These are phyloP conservation scores for Brachyhypopomus occidentalis DNA, from an alignment of 2,113 vertebrate species.

Conservation along the genomic window DNA sequence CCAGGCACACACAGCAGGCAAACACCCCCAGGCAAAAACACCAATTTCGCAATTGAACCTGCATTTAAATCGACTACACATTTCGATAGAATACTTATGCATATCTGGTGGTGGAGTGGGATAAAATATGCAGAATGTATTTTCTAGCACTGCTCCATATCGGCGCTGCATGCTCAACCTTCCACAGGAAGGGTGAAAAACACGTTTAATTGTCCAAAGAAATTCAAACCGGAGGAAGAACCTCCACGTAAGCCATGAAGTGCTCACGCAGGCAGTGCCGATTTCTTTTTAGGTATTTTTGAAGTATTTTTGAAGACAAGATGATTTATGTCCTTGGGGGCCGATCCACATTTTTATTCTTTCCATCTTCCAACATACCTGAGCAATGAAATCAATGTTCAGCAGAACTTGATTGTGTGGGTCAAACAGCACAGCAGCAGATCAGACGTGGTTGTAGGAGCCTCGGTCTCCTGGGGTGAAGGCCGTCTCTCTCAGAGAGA, in stretches of 20 bases:
- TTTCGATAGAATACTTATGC: not conserved
- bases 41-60: not conserved
- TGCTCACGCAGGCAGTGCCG: not conserved
- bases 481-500: constrained; percentile 7
- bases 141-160: too few species aligned
- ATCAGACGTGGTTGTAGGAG: not conserved
- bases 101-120: not conserved
- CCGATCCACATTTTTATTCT: not conserved
- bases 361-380: not conserved
- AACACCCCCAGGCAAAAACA: not conserved
- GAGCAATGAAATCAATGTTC: not conserved
- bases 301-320: not conserved
- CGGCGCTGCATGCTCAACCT: too few species aligned
- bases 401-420: not conserved
- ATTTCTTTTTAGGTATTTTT: too few species aligned
- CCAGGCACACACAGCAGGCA: constrained; percentile 11
- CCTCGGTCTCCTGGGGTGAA: not conserved
- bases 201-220: not conserved
- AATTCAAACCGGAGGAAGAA: not conserved
- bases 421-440: not conserved
- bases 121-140: too few species aligned
- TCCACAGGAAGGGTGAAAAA: not conserved
- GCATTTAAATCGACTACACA: not conserved
- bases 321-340: not conserved
- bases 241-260: not conserved